Conservation (phyloP, 23 tunicate species). For the Botrylloides violaceus region DNA sequence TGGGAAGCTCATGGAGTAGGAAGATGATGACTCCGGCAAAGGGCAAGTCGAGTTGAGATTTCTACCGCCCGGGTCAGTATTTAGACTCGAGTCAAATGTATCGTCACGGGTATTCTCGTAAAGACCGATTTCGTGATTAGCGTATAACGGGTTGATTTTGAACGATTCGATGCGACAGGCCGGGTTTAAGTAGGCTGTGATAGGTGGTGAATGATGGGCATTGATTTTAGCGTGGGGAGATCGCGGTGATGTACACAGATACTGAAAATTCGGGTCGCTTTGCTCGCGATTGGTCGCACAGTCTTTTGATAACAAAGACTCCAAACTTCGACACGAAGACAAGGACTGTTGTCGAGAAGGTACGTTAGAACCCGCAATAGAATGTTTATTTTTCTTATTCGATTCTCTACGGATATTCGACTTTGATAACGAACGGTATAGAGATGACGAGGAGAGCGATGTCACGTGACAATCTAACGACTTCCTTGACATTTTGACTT, state of each 20-base stretch:
- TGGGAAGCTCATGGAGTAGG: not conserved
- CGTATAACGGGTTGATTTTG: conserved; percentile 5
- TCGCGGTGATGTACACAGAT: not conserved
- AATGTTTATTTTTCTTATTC: not conserved
- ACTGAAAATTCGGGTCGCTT: conserved; percentile 5
- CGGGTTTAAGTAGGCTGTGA: not conserved
- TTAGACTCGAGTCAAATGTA: not conserved
- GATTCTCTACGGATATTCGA: no score
- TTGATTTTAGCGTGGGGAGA: not conserved
- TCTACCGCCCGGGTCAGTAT: not conserved
- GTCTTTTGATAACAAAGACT: conserved; percentile 10
- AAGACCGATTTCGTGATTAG: not conserved
- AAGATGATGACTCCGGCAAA: no score
- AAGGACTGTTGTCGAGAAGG: not conserved
- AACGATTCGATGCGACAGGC: not conserved
- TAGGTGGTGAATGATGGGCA: not conserved
- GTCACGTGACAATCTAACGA: no score
- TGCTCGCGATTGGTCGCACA: no score
- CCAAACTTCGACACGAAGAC: conserved; percentile 12
- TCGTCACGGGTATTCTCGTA: not conserved
- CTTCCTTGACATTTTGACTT: not conserved
- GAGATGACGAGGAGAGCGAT: not conserved
- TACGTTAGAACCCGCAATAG: not conserved
- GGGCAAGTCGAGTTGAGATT: not conserved
- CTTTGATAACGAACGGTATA: not conserved